Conservation (phyloP, 2,888 invertebrate species). For the Caprella mutica region DNA sequence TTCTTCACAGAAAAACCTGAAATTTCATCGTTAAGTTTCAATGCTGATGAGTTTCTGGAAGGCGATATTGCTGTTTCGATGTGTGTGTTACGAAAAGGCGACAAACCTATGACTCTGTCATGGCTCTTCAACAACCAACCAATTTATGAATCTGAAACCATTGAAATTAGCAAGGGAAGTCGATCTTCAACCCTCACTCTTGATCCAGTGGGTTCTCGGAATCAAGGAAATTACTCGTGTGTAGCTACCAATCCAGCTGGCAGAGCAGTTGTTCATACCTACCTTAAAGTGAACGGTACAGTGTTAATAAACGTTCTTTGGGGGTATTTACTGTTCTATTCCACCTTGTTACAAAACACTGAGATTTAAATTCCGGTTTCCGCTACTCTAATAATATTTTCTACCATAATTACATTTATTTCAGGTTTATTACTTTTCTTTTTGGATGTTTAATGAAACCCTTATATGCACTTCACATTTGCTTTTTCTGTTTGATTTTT, state of each 20-base stretch:
- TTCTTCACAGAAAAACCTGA: conserved; percentile 40
- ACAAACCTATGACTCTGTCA: conserved; percentile 37
- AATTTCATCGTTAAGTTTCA: conserved; percentile 40
- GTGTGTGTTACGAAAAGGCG: conserved; percentile 39
- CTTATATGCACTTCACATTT: too few relatives aligned
- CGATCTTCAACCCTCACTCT: conserved; percentile 54
- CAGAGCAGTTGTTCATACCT: conserved; percentile 41
- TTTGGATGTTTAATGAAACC: too few relatives aligned
- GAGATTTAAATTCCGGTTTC: too few relatives aligned
- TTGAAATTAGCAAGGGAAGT: conserved; percentile 36
- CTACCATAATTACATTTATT: too few relatives aligned
- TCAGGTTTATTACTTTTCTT: too few relatives aligned
- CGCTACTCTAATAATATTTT: too few relatives aligned
- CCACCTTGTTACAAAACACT: too few relatives aligned
- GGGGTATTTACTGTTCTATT: too few relatives aligned
- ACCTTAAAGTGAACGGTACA: conserved; percentile 44
- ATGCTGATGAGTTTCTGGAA: conserved; percentile 34
- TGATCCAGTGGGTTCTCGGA: conserved; percentile 36
- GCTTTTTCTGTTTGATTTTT: background rate
- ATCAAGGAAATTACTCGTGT: conserved; percentile 48
- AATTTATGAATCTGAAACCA: conserved; percentile 24
- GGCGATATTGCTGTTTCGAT: conserved; percentile 37
- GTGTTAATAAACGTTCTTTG: too few relatives aligned
- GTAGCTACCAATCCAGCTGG: conserved; percentile 45
- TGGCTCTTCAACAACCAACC: conserved; percentile 38